Evolutionary conservation across 2,797 vertebrate species (phyloP).

Genomic region (Lemur catta): DNA sequence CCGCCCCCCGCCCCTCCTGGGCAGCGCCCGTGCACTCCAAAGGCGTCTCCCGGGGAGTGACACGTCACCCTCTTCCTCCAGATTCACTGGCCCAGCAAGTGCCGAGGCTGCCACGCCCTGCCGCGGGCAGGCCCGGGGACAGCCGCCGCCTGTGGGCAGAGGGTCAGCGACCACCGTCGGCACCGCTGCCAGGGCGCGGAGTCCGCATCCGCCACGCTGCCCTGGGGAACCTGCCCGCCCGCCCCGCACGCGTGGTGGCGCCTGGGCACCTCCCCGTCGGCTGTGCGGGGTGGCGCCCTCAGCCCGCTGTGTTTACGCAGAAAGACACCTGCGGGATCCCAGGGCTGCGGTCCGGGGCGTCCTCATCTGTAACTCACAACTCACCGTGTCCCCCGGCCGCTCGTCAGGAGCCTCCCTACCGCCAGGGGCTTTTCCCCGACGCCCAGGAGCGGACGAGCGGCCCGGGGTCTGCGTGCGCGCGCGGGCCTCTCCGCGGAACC

Average conservation of each 20-base stretch:
- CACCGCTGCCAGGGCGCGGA: no score
- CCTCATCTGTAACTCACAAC: neutral
- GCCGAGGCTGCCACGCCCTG: neutral
- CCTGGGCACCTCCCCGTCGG: neutral
- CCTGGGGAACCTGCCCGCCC: no score
- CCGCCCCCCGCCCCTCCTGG: neutral
- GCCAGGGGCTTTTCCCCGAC: neutral
- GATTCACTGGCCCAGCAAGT: neutral
- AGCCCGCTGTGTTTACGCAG: neutral
- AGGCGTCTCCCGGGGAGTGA: neutral
- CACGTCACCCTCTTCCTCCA: neutral
- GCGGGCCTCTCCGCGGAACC: neutral
- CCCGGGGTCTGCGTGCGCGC: neutral
- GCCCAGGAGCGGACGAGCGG: neutral
- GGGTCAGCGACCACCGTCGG: no score
- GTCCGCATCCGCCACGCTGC: neutral
- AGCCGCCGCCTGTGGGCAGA: neutral
- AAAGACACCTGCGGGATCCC: neutral
- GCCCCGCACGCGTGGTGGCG: neutral
- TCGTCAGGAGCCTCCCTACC: neutral
- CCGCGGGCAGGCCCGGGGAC: neutral
- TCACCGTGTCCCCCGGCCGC: no score
- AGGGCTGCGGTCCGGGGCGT: neutral
- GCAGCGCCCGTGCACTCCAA: neutral
- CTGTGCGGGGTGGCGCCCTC: neutral